Evolutionary conservation across 1,140 invertebrate species (phyloP).

Genomic region (Bathynomus jamesi): DNA sequence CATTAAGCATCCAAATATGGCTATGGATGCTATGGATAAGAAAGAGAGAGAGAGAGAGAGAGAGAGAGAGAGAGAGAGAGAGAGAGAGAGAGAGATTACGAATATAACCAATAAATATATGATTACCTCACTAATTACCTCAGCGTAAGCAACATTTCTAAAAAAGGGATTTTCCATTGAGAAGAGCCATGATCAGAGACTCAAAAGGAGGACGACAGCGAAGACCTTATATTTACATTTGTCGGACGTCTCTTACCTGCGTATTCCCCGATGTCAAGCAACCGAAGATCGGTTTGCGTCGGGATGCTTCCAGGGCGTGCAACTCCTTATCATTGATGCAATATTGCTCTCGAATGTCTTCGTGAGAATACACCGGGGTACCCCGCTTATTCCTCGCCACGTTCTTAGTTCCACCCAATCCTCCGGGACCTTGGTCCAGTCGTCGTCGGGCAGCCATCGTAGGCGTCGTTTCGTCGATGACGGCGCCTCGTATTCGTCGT

Average conservation of each 20-base stretch:
- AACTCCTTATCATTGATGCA: conserved; percentile 86
- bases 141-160: too few species aligned
- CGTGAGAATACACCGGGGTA: conserved; percentile 73
- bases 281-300: conserved; percentile 31
- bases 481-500: background rate
- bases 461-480: background rate
- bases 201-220: too few species aligned
- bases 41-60: too few species aligned
- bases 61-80: too few species aligned
- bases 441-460: background rate
- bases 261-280: conserved; percentile 28
- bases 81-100: too few species aligned
- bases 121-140: too few species aligned
- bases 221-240: too few species aligned
- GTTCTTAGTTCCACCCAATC: conserved; percentile 26
- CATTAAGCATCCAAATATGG: too few species aligned
- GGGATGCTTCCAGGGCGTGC: conserved; percentile 61
- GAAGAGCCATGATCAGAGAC: too few species aligned
- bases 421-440: background rate
- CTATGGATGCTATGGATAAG: too few species aligned
- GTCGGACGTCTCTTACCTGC: conserved; percentile 22
- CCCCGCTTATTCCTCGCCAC: conserved; percentile 41
- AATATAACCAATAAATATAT: too few species aligned
- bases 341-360: conserved; percentile 81
- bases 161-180: too few species aligned